Conservation (phyloP, 2,888 invertebrate genomes). For the Agrenia bidenticulata region DNA sequence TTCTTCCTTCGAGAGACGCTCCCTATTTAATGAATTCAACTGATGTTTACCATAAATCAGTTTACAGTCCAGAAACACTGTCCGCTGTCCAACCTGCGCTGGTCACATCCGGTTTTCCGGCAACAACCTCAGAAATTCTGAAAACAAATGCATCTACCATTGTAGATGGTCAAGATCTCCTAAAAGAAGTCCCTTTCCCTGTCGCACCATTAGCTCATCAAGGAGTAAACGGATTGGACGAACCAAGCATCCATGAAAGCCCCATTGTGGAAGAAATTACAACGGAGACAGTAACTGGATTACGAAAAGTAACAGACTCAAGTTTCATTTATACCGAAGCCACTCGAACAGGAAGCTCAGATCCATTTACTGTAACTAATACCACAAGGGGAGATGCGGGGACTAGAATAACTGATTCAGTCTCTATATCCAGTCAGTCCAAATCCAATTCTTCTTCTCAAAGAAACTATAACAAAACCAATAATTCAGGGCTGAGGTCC, state of each 20-base stretch:
- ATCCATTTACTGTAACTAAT: constrained; percentile 8
- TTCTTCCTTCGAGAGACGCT: constrained; percentile 48
- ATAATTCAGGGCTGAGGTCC: constrained; percentile 14
- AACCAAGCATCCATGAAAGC: not conserved
- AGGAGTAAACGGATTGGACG: too few species aligned
- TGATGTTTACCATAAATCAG: constrained; percentile 22
- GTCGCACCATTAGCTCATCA: not conserved
- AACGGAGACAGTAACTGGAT: constrained; percentile 5
- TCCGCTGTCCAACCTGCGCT: too few species aligned
- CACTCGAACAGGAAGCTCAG: constrained; percentile 15
- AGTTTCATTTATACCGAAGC: not conserved
- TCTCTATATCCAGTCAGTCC: constrained; percentile 9
- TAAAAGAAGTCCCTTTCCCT: not conserved
- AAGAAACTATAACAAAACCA: constrained; percentile 24
- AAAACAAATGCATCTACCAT: too few species aligned
- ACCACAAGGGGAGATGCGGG: constrained; percentile 7
- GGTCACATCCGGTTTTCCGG: not conserved
- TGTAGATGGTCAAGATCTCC: too few species aligned
- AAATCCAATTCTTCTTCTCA: constrained; percentile 7
- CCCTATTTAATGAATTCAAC: constrained; percentile 31
- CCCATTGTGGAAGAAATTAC: constrained; percentile 1
- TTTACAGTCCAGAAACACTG: not conserved
- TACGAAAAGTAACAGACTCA: not conserved
- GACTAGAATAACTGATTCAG: not conserved
- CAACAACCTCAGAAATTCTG: not conserved